Evolutionary conservation across 2,888 invertebrate species (phyloP), one percentile per base, ranked within the genome.

Genomic region (Blastobasis lacticolella): DNA sequence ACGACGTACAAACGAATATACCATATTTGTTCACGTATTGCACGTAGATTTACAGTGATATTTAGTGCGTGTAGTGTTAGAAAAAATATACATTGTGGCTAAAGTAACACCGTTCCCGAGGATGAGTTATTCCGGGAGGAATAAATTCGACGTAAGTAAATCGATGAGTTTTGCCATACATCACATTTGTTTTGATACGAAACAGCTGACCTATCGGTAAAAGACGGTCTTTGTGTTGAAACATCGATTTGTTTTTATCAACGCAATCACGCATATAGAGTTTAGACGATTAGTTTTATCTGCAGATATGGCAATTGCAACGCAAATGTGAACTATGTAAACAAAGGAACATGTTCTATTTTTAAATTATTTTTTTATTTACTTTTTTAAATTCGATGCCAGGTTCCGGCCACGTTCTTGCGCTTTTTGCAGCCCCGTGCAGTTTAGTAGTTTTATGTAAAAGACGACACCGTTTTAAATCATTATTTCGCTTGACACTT

Each of bases 91-190:
- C 81, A 85, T 72, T 79, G 87, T 88, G 87, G 88, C 88, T 77
- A 87, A 87, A 71, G 80, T 88, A 71, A 86, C 84, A 55, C 86
- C 87, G 51, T 82, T 80, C 69, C 81, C 90, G 69, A 85, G 69
- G 69, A 91, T 91, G 91, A 89, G 88, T 79, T 90, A 90, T 86
- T 90, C 90, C 74, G 90, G 90, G 68, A 89, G 91, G 85, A 91
- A 90, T 80, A 91, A 90, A 83, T 90, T 91, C 75, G 91, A 91
- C 89, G 91, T 91, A 74, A 78, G 49, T 48, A 46, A 63, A 73
- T 72, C 68, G 64, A 76, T 48, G 49, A 40, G 57, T 50, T 51
- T 53, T 51, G 54, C 60, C 64, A 71, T 71, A 7, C 10, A 23
- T 9, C 40, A 40, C 9, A 7, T 55, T 51, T 81, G 78, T 81